Evolutionary conservation across 2,888 invertebrate genomes (phyloP).

Genomic region (Syritta pipiens): DNA sequence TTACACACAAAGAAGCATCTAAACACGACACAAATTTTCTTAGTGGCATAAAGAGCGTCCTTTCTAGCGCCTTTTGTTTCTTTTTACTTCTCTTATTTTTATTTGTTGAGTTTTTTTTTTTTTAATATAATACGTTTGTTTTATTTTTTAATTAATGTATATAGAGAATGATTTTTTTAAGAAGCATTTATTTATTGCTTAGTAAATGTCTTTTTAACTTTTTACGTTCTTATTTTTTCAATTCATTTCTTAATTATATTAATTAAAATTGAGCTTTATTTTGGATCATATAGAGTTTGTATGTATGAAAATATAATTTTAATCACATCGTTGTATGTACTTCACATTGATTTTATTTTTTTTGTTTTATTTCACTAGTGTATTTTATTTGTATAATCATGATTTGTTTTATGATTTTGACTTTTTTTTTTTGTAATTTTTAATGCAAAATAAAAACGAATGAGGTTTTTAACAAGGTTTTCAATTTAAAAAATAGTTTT

Average conservation of each 20-base stretch:
- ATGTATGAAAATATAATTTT: constrained; percentile 25
- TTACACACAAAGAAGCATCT: constrained; percentile 35
- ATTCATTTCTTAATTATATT: constrained; percentile 62
- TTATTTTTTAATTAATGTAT: constrained; percentile 33
- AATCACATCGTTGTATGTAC: constrained; percentile 16
- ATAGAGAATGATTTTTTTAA: constrained; percentile 41
- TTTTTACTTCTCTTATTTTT: constrained; percentile 12
- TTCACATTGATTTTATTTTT: constrained; percentile 7
- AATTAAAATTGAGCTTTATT: constrained; percentile 49
- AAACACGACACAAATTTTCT: constrained; percentile 39
- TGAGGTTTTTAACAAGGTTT: constrained; percentile 67
- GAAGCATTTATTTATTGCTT: constrained; percentile 63
- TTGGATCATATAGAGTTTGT: constrained; percentile 31
- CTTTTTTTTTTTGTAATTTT: constrained; percentile 32
- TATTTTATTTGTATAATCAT: constrained; percentile 24
- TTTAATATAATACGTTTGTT: constrained; percentile 11
- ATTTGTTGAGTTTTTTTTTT: constrained; percentile 32
- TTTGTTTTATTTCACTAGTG: constrained; percentile 12
- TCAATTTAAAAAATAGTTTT: constrained; percentile 34
- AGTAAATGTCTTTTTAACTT: constrained; percentile 11
- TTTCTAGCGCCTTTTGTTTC: background rate
- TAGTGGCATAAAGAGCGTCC: background rate
- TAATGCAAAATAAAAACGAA: constrained; percentile 58
- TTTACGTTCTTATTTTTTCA: background rate
- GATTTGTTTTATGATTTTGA: constrained; percentile 31